Evolutionary conservation across 2,113 vertebrate species (phyloP), one percentile per base, ranked within the genome.

Genomic region (Tautogolabrus adspersus): DNA sequence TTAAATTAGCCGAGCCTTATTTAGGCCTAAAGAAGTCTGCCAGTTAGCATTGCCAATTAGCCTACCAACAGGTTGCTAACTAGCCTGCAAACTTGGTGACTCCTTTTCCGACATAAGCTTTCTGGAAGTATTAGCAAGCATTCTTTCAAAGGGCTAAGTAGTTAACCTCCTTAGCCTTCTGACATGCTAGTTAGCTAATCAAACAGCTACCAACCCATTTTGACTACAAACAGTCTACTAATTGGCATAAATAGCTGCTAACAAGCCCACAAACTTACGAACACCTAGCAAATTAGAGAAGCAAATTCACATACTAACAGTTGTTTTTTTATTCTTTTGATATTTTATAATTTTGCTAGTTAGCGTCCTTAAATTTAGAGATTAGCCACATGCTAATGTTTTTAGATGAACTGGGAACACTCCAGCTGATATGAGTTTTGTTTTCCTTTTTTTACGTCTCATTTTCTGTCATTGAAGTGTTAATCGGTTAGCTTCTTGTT

Each of bases 221-320:
- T 13, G 2, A 34, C 30, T 34, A 34, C 30, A 26, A 26, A 26
- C 26, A n/a, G 42, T 6, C 21, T 44, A n/a, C 21, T 40, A 6
- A n/a, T 58, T 46, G 47, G 34, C 9, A 1, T 30, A 42, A 30
- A 34, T 26, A 37, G 65, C 21, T 4, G 38, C 58, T 70, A 70
- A 63, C 58, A 38, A 23, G 8, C 26, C 26, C 6, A 21, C 21
- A 23, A 7, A 69, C 47, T 62, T 3, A 76, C 23, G 21, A 63
- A 56, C 57, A 63, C 13, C 16, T 74, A 23, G 64, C 56, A 16
- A n/a, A 65, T 61, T 74, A 72, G 57, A 54, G n/a, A 51, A 51
- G 55, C 55, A 51, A 51, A 69, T 69, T 63, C 13, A 18, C 18
- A 15, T 37, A 62, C 76, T 60, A 72, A 72, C 46, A 10, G 23